phyloP scores from a whole-genome alignment of 2,113 vertebrate species.

The Colossoma macropomum region DNA sequence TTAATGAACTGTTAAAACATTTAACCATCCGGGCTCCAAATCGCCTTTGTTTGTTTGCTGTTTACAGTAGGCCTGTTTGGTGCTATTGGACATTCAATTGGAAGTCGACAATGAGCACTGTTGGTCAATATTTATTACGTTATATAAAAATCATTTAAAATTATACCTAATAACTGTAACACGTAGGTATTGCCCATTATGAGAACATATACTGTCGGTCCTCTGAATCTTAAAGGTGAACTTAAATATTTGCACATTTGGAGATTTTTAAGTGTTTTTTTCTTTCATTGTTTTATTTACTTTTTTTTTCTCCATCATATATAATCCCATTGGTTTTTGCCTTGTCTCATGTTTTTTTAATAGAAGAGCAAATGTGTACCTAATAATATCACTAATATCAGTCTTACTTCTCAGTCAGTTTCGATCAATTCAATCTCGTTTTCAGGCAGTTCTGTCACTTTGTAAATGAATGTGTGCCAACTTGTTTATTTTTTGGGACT shows the following conservation, averaged over 20 bases:
- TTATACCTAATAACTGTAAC: background rate
- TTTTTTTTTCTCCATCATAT: background rate
- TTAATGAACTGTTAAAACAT: background rate
- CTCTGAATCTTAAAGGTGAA: slow-evolving; percentile 3
- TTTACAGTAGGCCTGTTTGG: background rate
- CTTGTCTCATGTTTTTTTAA: background rate
- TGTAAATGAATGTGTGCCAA: slow-evolving; percentile 83
- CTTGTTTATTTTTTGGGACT: slow-evolving; percentile 82
- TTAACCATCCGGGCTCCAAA: background rate
- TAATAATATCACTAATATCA: slow-evolving; percentile 48
- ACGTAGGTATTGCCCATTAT: background rate
- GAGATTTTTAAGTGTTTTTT: background rate
- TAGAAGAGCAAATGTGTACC: background rate
- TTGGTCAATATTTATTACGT: too few species aligned
- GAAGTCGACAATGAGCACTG: background rate
- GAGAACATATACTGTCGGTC: background rate
- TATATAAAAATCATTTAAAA: background rate
- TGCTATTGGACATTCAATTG: background rate
- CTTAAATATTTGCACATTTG: slow-evolving; percentile 11
- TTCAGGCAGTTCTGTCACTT: slow-evolving; percentile 72
- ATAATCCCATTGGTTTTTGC: too few species aligned
- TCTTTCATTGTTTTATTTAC: background rate
- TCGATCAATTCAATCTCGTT: background rate
- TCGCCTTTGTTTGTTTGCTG: background rate
- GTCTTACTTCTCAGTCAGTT: slow-evolving; percentile 58